Evolutionary conservation across 2,797 vertebrate genomes (phyloP).

Genomic region (Phataginus tricuspis): DNA sequence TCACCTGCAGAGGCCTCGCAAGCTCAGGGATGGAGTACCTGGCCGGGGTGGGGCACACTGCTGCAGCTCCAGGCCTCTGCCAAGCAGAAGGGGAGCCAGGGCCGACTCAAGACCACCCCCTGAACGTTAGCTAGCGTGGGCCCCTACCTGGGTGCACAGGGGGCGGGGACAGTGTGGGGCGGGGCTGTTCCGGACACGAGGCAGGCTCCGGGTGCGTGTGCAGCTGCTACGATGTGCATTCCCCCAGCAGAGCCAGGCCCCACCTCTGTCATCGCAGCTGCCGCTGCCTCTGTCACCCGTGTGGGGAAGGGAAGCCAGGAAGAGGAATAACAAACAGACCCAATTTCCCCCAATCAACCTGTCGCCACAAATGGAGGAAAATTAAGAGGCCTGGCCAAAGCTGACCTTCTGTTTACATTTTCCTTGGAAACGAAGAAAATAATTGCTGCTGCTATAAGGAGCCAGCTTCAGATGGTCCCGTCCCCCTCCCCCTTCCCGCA

Average conservation of each 20-base stretch:
- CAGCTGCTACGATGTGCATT: neutral
- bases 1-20: neutral
- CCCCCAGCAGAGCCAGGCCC: neutral
- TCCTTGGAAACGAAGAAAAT: slow-evolving; percentile 84
- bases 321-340: slow-evolving; percentile 75
- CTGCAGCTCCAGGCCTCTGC: neutral
- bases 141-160: no score
- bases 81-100: neutral
- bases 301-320: neutral
- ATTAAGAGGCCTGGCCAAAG: slow-evolving; percentile 81
- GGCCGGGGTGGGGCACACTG: neutral
- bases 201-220: neutral
- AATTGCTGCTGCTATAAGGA: slow-evolving; percentile 83
- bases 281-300: neutral
- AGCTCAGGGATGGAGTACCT: neutral
- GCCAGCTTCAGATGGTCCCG: slow-evolving; percentile 80
- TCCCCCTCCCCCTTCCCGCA: slow-evolving; percentile 44
- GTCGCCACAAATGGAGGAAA: slow-evolving; percentile 75
- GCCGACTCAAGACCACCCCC: no score
- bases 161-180: no score
- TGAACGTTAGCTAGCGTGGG: neutral
- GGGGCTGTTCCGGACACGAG: neutral
- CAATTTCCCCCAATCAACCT: slow-evolving; percentile 76
- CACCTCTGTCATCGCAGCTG: neutral
- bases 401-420: slow-evolving; percentile 87